These are phyloP conservation scores for Drosophila lacertosa DNA, from an alignment of 1,140 invertebrate species.

Conservation along the genomic window DNA sequence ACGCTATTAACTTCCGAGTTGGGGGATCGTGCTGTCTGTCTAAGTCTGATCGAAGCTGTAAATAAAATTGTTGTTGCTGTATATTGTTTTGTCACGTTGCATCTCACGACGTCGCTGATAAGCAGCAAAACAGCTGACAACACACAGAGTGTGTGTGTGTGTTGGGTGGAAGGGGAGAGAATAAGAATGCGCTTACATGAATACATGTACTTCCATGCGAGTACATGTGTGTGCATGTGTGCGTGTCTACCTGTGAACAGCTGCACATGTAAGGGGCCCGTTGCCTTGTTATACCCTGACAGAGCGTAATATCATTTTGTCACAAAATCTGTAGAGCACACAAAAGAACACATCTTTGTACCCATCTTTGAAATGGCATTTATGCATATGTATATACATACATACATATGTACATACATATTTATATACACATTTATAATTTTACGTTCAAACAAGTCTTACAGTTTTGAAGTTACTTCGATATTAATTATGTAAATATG, in stretches of 20 bases:
- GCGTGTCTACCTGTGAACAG: slow-evolving; percentile 65
- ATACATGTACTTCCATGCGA: slow-evolving; percentile 10
- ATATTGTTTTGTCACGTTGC: slow-evolving; percentile 7
- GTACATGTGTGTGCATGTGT: slow-evolving; percentile 12
- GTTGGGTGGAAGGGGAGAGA: background rate
- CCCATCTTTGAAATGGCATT: too few species aligned
- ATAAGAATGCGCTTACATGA: slow-evolving; percentile 24
- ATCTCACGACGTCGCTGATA: slow-evolving; percentile 17
- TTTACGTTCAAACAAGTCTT: too few species aligned
- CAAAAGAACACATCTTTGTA: background rate
- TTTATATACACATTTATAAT: background rate
- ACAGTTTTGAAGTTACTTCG: too few species aligned
- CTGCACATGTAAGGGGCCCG: slow-evolving; percentile 58
- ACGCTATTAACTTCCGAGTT: slow-evolving; percentile 33
- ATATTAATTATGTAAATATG: background rate
- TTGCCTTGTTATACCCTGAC: slow-evolving; percentile 4
- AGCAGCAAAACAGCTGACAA: slow-evolving; percentile 41
- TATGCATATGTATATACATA: background rate
- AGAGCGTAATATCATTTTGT: slow-evolving; percentile 1
- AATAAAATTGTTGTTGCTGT: slow-evolving; percentile 16
- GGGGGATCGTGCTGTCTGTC: slow-evolving; percentile 27
- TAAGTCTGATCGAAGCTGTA: slow-evolving; percentile 28
- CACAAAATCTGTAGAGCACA: background rate
- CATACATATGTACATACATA: background rate
- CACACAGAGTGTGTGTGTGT: background rate